Base-by-base conservation (phyloP, 2,797 vertebrate genomes). In the Nannoperca australis region DNA sequence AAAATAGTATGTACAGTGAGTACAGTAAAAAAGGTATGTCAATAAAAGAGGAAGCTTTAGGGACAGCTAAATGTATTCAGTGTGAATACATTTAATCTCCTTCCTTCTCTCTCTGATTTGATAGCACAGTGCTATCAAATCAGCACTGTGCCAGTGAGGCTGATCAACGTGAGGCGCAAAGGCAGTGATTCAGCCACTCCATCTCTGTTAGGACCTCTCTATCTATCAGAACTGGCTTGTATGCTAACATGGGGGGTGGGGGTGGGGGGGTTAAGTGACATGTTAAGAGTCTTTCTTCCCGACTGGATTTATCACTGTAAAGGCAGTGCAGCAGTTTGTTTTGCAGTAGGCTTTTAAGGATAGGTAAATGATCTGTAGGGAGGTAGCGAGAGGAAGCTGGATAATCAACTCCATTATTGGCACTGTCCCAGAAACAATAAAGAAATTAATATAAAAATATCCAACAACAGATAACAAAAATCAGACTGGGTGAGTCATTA, bases 151-250 rank as follows among this genome's bases (percentile, higher is more conserved):
- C 62, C 65, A 63, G 69, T 63, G 75, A 7, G 71, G 77, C 76
- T 87, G 84, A 90, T 91, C 82, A 91, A 91, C 85, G 53, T 63
- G 53, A 87, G 77, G 85, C 86, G 83, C 80, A 93, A 91, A 86
- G 78, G 73, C 69, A 78, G 73, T 60, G 87, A 91, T 88, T 92
- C 70, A 79, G 73, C 50, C 69, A 40, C 83, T 91, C 88, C 71
- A 88, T 93, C 77, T 90, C 83, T 79, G 84, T 89, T 86, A 84
- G 82, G 65, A 72, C 65, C 63, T 78, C 76, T 87, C 78, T 59
- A 88, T 92, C 85, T 82, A 91, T 92, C 91, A 85, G 76, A 73
- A 61, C 82, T 61, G 86, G 63, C 84, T 73, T 76, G 85, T 73
- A 78, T 71, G 84, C 89, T 82, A 90, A 90, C 82, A 78, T 65